A percentile compares a stretch with the other conserved stretches of the same genome.
These are phyloP conservation scores for Zosterops lateralis DNA, from an alignment of 2,113 vertebrate species.

Conservation along the genomic window DNA sequence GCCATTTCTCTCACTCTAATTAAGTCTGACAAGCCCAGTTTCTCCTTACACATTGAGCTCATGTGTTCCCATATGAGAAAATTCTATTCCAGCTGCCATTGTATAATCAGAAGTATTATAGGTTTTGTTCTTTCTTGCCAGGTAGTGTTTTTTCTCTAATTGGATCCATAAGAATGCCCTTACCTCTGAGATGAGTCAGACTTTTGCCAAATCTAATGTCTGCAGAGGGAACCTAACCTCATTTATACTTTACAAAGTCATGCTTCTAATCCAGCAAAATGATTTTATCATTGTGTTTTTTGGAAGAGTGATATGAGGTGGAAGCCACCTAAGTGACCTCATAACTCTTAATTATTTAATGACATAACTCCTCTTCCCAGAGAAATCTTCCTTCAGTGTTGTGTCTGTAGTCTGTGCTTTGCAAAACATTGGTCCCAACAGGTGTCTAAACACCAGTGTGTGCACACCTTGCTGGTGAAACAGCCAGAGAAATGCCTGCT, in stretches of 20 bases:
- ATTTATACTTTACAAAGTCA: neutral
- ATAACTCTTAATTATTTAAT: neutral
- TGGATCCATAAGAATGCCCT: conserved; percentile 60
- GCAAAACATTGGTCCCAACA: neutral
- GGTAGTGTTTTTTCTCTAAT: conserved; percentile 47
- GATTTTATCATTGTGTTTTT: neutral
- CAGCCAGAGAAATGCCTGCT: neutral
- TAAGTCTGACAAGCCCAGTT: conserved; percentile 35
- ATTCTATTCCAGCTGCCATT: conserved; percentile 47
- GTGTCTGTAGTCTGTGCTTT: neutral
- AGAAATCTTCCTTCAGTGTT: neutral
- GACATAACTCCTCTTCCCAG: neutral
- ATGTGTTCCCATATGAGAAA: conserved; percentile 14
- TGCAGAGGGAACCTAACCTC: conserved; percentile 4
- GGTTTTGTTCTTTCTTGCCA: conserved; percentile 39
- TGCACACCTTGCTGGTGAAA: neutral
- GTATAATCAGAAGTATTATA: conserved; percentile 21
- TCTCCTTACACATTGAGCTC: conserved; percentile 18
- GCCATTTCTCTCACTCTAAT: conserved; percentile 25
- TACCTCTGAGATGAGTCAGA: conserved; percentile 40
- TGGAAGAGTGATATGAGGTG: neutral
- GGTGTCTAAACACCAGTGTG: neutral
- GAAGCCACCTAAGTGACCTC: neutral
- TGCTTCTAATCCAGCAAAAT: conserved; percentile 2
- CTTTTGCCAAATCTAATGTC: conserved; percentile 7